A percentile compares a stretch with the other conserved stretches of the same genome.
phyloP scores from a whole-genome alignment of 2,113 vertebrate species.

The Tiliqua scincoides region DNA sequence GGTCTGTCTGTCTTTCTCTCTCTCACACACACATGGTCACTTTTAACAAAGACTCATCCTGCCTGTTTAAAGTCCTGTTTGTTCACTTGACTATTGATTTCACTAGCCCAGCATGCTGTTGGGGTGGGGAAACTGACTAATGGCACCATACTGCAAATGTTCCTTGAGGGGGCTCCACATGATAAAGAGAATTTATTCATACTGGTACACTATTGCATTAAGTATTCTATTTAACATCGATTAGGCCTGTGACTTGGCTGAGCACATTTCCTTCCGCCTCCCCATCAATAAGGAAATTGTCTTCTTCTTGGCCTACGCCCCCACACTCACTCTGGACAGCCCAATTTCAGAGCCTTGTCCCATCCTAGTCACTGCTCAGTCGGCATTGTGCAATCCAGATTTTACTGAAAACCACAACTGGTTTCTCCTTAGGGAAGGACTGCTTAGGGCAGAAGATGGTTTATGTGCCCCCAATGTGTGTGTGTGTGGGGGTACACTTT shows the following conservation, averaged over 20 bases:
- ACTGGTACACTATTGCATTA: not conserved
- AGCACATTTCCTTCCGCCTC: not conserved
- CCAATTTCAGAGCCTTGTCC: not conserved
- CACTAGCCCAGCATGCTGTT: too few species aligned
- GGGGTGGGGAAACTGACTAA: not conserved
- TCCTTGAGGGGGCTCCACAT: not conserved
- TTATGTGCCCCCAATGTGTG: not conserved
- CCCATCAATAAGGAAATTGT: not conserved
- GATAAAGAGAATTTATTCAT: not conserved
- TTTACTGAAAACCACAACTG: too few species aligned
- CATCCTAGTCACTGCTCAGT: not conserved
- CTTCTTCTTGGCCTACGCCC: not conserved
- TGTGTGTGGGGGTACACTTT: too few species aligned
- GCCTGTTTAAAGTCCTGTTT: too few species aligned
- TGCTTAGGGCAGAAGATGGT: not conserved
- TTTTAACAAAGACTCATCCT: too few species aligned
- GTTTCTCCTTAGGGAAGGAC: not conserved
- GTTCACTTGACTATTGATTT: too few species aligned
- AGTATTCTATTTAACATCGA: not conserved
- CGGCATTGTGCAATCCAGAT: too few species aligned
- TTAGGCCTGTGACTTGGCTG: not conserved
- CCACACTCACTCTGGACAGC: not conserved
- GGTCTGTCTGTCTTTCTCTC: too few species aligned
- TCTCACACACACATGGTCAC: too few species aligned
- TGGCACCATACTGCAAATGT: not conserved